Evolutionary conservation across 92 coral and sea anemone species (phyloP).

Genomic region (Parazoanthus swiftii): DNA sequence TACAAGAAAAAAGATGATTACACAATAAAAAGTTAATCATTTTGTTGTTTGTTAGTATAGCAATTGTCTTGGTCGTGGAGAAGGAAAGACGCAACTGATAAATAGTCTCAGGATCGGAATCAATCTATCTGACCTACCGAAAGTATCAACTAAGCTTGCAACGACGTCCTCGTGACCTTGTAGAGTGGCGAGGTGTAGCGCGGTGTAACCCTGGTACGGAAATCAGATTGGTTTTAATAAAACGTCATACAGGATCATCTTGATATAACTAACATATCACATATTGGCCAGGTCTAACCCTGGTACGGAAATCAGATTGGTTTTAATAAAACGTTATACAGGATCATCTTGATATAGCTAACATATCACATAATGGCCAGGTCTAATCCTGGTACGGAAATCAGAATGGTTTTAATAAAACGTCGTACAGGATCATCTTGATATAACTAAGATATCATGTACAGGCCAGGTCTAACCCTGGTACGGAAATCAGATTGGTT

Average conservation of each 20-base stretch:
- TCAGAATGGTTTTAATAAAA: no score
- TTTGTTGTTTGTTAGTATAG: neutral
- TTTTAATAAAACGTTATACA: no score
- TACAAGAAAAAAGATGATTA: neutral
- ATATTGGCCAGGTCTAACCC: slow-evolving; percentile 69
- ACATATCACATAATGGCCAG: no score
- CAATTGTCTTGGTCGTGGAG: neutral
- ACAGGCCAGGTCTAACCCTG: slow-evolving; percentile 90
- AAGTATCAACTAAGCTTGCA: slow-evolving; percentile 66
- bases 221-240: neutral
- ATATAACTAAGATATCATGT: slow-evolving; percentile 32
- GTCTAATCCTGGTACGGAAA: slow-evolving; percentile 73
- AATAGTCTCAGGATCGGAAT: neutral
- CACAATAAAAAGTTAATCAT: neutral
- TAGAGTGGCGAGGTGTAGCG: slow-evolving; percentile 82
- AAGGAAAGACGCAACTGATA: no score
- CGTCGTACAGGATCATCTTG: neutral
- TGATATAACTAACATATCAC: no score
- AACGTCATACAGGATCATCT: neutral
- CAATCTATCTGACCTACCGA: slow-evolving; percentile 56
- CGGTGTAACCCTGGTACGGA: slow-evolving; percentile 82
- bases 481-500: neutral
- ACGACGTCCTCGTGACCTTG: slow-evolving; percentile 77
- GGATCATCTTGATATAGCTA: no score
- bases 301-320: slow-evolving; percentile 3